phyloP scores from a whole-genome alignment of 2,113 vertebrate species.

The Caranx melampygus region DNA sequence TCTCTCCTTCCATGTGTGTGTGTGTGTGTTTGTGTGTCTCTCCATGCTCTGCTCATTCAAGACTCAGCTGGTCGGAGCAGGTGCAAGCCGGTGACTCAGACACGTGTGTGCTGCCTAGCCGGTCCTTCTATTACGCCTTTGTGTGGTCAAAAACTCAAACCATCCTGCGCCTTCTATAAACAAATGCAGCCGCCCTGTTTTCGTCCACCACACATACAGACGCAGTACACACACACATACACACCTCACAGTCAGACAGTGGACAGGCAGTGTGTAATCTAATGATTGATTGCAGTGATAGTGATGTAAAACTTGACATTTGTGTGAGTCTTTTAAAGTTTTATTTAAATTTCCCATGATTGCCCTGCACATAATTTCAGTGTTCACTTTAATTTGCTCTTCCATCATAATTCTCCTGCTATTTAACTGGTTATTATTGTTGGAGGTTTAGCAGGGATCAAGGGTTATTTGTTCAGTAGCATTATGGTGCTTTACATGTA shows the following conservation, averaged over 20 bases:
- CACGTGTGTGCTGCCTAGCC: conserved; percentile 47
- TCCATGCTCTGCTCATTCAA: conserved; percentile 71
- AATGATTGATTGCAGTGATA: conserved; percentile 39
- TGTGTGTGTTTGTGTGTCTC: conserved; percentile 52
- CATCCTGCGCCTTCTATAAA: conserved; percentile 59
- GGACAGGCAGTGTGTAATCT: conserved; percentile 6
- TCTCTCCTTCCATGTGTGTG: conserved; percentile 57
- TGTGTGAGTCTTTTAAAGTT: conserved; percentile 1
- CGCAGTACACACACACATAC: conserved; percentile 26
- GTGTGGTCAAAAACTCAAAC: conserved; percentile 55
- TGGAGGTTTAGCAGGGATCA: conserved; percentile 10
- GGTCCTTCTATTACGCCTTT: conserved; percentile 66
- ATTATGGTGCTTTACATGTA: conserved; percentile 34
- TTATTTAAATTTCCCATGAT: neutral
- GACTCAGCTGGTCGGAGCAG: conserved; percentile 79
- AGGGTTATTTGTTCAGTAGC: conserved; percentile 24
- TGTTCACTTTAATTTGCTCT: neutral
- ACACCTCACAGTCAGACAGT: conserved; percentile 45
- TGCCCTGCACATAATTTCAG: neutral
- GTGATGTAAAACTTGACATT: conserved; percentile 42
- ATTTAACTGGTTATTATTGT: conserved; percentile 9
- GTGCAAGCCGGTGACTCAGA: conserved; percentile 79
- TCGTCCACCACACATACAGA: conserved; percentile 6
- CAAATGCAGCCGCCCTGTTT: conserved; percentile 36
- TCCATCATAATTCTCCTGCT: neutral